These are phyloP conservation scores for Imbricaverruca yamaguchii DNA, from an alignment of 2,888 invertebrate genomes.

Conservation along the genomic window DNA sequence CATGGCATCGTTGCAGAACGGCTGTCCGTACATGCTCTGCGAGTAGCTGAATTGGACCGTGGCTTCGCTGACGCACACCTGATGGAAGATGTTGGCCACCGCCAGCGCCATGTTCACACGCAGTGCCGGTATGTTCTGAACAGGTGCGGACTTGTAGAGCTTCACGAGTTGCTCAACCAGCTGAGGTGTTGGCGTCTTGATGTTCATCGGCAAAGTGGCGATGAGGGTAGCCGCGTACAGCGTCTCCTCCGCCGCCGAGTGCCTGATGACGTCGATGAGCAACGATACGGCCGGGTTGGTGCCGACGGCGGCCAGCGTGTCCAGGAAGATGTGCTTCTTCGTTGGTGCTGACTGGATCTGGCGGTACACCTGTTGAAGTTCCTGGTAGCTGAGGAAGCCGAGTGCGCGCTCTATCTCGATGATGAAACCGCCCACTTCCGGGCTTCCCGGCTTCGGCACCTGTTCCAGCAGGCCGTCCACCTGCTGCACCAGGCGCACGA, in stretches of 20 bases:
- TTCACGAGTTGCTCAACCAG: constrained; percentile 37
- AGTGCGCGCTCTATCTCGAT: constrained; percentile 34
- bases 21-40: background rate
- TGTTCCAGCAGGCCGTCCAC: constrained; percentile 30
- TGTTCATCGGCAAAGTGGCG: constrained; percentile 36
- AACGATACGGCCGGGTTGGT: constrained; percentile 39
- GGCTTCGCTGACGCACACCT: background rate
- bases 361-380: constrained; percentile 35
- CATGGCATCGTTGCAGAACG: background rate
- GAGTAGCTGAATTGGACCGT: background rate
- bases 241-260: constrained; percentile 30
- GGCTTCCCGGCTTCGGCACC: constrained; percentile 30
- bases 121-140: background rate
- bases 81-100: background rate
- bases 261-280: constrained; percentile 37
- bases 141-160: background rate
- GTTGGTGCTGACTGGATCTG: constrained; percentile 29
- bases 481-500: constrained; percentile 30
- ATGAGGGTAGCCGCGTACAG: constrained; percentile 36
- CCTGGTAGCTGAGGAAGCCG: constrained; percentile 34
- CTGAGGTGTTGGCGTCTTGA: constrained; percentile 39
- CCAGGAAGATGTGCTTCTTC: constrained; percentile 31
- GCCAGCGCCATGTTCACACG: background rate
- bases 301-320: constrained; percentile 36
- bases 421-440: constrained; percentile 33